A percentile compares a stretch with the other conserved stretches of the same genome.
Evolutionary conservation across 2,113 vertebrate species (phyloP).

Genomic region (Atractosteus spatula): DNA sequence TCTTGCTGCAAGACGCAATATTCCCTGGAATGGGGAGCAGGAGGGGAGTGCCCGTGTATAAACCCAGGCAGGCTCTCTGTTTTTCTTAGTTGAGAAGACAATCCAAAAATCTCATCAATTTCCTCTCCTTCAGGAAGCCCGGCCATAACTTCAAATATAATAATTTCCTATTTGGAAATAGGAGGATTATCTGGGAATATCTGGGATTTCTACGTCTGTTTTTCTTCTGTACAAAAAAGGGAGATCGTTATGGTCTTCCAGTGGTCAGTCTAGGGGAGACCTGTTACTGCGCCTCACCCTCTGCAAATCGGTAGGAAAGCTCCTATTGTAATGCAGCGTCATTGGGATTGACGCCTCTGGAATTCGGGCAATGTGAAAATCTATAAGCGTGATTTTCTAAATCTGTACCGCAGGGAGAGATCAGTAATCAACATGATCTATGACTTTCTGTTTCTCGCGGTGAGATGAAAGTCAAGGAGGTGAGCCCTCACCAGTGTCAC

Average conservation of each 20-base stretch:
- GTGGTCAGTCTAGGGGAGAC: not conserved
- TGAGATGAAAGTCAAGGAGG: no score
- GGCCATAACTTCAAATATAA: constrained; percentile 65
- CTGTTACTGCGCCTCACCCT: constrained; percentile 43
- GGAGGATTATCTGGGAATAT: constrained; percentile 51
- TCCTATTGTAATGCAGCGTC: no score
- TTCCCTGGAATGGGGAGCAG: constrained; percentile 22
- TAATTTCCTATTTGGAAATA: constrained; percentile 65
- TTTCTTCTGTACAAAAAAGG: constrained; percentile 41
- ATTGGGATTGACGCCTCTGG: no score
- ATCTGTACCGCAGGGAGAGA: no score
- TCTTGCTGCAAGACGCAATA: constrained; percentile 33
- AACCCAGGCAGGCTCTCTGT: constrained; percentile 43
- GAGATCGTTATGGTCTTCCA: not conserved
- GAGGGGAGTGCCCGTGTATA: constrained; percentile 46
- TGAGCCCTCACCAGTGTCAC: no score
- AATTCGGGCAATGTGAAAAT: no score
- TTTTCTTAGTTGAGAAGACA: constrained; percentile 58
- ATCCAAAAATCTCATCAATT: constrained; percentile 45
- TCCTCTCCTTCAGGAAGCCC: constrained; percentile 54
- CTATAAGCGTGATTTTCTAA: no score
- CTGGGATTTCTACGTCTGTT: constrained; percentile 51
- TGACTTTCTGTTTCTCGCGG: no score
- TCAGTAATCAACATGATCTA: no score
- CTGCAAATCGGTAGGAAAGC: not conserved